Conservation (phyloP, 2,113 vertebrate genomes). For the Psittacula cyanocephala region DNA sequence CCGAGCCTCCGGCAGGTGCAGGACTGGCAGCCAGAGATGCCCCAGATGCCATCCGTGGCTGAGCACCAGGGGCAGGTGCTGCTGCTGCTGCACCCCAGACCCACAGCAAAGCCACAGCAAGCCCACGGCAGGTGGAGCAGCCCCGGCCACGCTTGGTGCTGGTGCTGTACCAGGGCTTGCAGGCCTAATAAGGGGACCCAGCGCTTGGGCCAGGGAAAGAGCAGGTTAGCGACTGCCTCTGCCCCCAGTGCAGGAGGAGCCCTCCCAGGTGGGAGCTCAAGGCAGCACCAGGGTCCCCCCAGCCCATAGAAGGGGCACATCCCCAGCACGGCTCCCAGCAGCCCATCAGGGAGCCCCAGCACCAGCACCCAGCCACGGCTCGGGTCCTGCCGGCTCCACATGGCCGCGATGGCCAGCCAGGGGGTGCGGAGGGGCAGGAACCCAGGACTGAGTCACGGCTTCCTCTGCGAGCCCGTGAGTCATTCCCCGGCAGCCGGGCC, state of each 20-base stretch:
- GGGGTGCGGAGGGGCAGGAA: conserved; percentile 12
- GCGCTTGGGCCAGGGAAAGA: neutral
- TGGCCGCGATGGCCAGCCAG: neutral
- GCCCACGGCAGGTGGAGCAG: neutral
- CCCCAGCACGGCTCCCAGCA: neutral
- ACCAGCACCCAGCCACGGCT: neutral
- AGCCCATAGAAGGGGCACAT: neutral
- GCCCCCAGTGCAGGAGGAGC: neutral
- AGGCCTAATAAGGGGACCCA: neutral
- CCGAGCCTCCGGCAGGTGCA: neutral
- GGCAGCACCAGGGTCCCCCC: neutral
- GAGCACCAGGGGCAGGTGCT: neutral
- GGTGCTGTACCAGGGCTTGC: neutral
- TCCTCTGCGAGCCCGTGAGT: conserved; percentile 38
- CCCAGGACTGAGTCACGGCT: conserved; percentile 56
- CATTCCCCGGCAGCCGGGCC: neutral
- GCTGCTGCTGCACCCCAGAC: neutral
- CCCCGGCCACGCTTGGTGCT: accelerated
- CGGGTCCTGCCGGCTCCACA: neutral
- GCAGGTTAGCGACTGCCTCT: accelerated
- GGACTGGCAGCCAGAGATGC: neutral
- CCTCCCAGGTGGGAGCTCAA: neutral
- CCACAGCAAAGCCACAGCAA: neutral
- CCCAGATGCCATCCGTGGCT: neutral
- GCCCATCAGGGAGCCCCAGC: neutral